Evolutionary conservation across 2,888 invertebrate genomes (phyloP), one percentile per base, ranked within the genome.

Genomic region (Ophraella communa): DNA sequence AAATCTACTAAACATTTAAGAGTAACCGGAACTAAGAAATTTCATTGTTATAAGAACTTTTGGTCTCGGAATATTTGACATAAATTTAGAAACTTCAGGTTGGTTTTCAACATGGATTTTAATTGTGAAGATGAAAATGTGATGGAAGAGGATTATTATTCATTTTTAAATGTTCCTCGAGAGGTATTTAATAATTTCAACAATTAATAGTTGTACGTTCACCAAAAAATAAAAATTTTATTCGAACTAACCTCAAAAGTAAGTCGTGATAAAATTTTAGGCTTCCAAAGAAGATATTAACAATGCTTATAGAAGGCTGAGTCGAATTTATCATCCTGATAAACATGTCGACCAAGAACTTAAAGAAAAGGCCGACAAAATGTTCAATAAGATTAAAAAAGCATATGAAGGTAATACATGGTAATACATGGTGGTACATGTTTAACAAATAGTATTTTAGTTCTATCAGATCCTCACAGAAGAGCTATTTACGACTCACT

Each of bases 251-350:
- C 70, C 71, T 71, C 59, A 62, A 68, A 68, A 54, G 53, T 59
- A 24, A 30, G 53, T 59, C 59, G 62, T 64, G 55, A 64, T 64
- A 20, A 30, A 45, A 64, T 80, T 84, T 54, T 79, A 99, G 98
- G 98, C 98, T 5, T 87, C 93, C 39, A 84, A 85, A 54, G 97
- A 98, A 71, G 97, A 98, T 82, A 97, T 99, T 71, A 95, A 90
- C 77, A 91, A 91, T 84, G 94, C 98, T 1, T 99, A 97, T 81
- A 88, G 97, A 66, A 89, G 93, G 58, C 88, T 96, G 61, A 97
- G 97, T 74, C 89, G 92, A 70, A 89, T 96, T 74, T 98, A 96
- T 79, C 99, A 99, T 82, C 98, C 99, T 0, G 98, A 99, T 79
- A 97, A 98, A 82, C 98, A 99, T 83, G 84, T 88, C 11, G 93